Percentiles rank a stretch among this genome's conserved stretches.
Evolutionary conservation across 2,888 invertebrate species (phyloP).

Genomic region (Cacoxenus indagator): DNA sequence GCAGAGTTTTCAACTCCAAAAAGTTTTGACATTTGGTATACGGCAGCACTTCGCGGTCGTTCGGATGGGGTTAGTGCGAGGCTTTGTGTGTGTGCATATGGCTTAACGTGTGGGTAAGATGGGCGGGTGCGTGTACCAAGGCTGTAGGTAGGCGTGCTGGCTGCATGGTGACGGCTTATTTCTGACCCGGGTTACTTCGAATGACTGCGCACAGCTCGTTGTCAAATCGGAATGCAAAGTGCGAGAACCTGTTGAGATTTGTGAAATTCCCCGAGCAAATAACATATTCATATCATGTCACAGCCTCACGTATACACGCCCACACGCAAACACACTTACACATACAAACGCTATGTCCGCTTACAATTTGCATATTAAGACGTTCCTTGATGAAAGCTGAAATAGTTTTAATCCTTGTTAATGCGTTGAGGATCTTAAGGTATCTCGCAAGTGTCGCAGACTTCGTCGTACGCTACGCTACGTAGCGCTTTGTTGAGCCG

Average conservation of each 20-base stretch:
- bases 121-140: not conserved
- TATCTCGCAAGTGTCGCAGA: not conserved
- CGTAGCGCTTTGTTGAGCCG: not conserved
- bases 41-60: not conserved
- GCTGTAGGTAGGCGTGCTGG: not conserved
- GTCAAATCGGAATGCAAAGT: constrained; percentile 47
- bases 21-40: constrained; percentile 13
- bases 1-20: constrained; percentile 1
- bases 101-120: not conserved
- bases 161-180: constrained; percentile 11
- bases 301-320: constrained; percentile 11
- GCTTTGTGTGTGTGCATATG: not conserved
- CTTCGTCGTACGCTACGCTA: not conserved
- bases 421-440: constrained; percentile 18
- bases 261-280: constrained; percentile 66
- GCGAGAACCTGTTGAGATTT: constrained; percentile 69
- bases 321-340: constrained; percentile 23
- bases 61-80: not conserved
- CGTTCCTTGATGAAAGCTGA: constrained; percentile 15
- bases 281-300: constrained; percentile 64
- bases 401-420: constrained; percentile 54
- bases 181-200: constrained; percentile 1
- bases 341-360: not conserved
- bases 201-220: not conserved
- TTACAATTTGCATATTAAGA: constrained; percentile 22